Percentiles rank a stretch among this genome's conserved stretches.
Evolutionary conservation across 2,888 invertebrate species (phyloP).

Genomic region (Oscheius onirici): DNA sequence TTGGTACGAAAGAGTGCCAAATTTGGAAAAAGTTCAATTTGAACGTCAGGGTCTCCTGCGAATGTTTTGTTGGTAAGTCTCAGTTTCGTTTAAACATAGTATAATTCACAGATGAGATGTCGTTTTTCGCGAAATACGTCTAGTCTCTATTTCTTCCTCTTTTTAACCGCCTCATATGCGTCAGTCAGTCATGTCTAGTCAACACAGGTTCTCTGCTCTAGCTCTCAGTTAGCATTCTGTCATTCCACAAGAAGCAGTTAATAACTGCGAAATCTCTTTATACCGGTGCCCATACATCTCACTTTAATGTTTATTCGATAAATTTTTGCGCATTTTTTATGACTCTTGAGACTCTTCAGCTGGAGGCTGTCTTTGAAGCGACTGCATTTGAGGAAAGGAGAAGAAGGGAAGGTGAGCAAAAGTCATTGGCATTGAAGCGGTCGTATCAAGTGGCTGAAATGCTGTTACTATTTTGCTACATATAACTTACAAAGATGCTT

Average conservation of each 20-base stretch:
- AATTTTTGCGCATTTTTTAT: background rate
- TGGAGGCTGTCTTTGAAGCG: background rate
- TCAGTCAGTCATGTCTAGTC: conserved; percentile 18
- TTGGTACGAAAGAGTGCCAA: conserved; percentile 70
- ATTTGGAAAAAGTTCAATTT: conserved; percentile 71
- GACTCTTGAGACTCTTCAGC: background rate
- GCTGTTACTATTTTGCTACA: background rate
- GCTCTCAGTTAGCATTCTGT: conserved; percentile 20
- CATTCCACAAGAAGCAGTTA: conserved; percentile 16
- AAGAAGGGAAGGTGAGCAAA: conserved; percentile 19
- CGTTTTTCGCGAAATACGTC: conserved; percentile 72
- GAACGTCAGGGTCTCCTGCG: conserved; percentile 71
- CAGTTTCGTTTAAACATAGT: conserved; percentile 2
- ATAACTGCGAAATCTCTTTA: conserved; percentile 1
- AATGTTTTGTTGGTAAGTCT: conserved; percentile 71
- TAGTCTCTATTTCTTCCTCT: conserved; percentile 29
- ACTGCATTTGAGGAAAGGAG: conserved; percentile 13
- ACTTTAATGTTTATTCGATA: conserved; percentile 2
- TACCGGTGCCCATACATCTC: conserved; percentile 27
- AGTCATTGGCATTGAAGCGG: conserved; percentile 12
- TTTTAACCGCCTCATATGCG: background rate
- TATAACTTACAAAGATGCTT: conserved; percentile 16
- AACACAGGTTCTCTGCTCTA: conserved; percentile 20
- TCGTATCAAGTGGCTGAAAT: conserved; percentile 16
- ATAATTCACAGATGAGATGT: conserved; percentile 68